Base-by-base conservation (phyloP, 2,113 vertebrate genomes). In the Ancistrus triradiatus region DNA sequence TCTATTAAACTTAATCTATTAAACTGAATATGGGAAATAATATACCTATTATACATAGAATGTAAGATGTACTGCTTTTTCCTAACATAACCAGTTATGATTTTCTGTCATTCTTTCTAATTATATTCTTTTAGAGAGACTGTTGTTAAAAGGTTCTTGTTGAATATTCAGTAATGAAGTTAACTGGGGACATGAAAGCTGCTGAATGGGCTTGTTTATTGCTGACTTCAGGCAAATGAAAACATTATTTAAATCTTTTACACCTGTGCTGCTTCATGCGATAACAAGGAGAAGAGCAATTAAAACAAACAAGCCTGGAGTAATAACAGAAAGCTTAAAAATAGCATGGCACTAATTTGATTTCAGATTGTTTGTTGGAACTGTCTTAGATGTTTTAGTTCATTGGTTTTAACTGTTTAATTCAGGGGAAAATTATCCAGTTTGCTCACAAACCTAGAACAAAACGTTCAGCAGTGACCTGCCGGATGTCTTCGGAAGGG, bases 321-420 rank as follows among this genome's bases (percentile, higher is more conserved):
- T n/a, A n/a, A n/a, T n/a, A n/a, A n/a, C n/a, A 55, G n/a, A 22
- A 3, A 17, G 28, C 5, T 6, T 1, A 24, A 33, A 52, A 17
- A 4, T 1, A 27, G 14, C 24, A 38, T 24, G 6, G 10, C 21
- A 14, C 31, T 38, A 25, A 11, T 37, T 37, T n/a, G n/a, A n/a
- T n/a, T n/a, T n/a, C 35, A 37, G 35, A 37, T 37, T 7, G 2
- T 37, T 37, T 37, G 35, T 37, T 10, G 35, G 35, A 37, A 11
- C 8, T 37, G 35, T 10, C 35, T 7, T 4, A 8, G 31, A n/a
- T n/a, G n/a, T n/a, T 8, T 4, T 33, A 5, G 31, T 8, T 89
- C 87, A 82, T 76, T 78, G 79, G 73, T 80, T 14, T 82, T 78
- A 86, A 83, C 70, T 76, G 83, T n/a, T n/a, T n/a, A n/a, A n/a